A percentile compares a stretch with the other conserved stretches of the same genome.
phyloP scores from a whole-genome alignment of 1,140 invertebrate species.

The Brachionus calyciflorus region DNA sequence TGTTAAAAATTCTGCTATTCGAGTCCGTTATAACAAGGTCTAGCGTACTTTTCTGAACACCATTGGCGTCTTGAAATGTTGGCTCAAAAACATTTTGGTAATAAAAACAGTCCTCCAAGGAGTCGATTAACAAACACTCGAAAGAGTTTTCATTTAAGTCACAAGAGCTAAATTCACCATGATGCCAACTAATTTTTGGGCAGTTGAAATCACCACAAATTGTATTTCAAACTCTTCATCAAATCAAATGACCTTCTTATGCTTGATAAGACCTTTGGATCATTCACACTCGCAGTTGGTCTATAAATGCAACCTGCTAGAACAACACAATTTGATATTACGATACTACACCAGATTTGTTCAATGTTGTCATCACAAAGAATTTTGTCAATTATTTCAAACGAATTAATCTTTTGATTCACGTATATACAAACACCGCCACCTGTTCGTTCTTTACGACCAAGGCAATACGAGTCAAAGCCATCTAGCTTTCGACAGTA shows the following conservation, averaged over 20 bases:
- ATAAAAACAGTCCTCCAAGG: neutral
- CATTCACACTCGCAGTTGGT: neutral
- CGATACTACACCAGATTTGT: neutral
- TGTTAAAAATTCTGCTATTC: neutral
- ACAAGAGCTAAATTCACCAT: neutral
- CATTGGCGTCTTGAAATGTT: neutral
- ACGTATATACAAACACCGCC: too few relatives aligned
- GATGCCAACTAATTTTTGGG: neutral
- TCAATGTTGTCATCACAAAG: neutral
- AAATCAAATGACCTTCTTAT: neutral
- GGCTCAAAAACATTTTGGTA: neutral
- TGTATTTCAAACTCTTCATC: too few relatives aligned
- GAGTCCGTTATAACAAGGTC: neutral
- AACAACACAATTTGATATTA: neutral
- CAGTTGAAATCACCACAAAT: slow-evolving; percentile 4
- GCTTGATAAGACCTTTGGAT: neutral
- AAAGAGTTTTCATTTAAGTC: neutral
- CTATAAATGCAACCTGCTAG: neutral
- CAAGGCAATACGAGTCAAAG: neutral
- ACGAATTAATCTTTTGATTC: too few relatives aligned
- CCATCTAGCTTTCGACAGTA: neutral
- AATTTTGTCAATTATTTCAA: too few relatives aligned
- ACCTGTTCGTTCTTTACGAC: too few relatives aligned
- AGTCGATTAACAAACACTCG: neutral
- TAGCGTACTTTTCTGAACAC: neutral